These are phyloP conservation scores for Morone chrysops DNA, from an alignment of 2,113 vertebrate genomes.

Conservation along the genomic window DNA sequence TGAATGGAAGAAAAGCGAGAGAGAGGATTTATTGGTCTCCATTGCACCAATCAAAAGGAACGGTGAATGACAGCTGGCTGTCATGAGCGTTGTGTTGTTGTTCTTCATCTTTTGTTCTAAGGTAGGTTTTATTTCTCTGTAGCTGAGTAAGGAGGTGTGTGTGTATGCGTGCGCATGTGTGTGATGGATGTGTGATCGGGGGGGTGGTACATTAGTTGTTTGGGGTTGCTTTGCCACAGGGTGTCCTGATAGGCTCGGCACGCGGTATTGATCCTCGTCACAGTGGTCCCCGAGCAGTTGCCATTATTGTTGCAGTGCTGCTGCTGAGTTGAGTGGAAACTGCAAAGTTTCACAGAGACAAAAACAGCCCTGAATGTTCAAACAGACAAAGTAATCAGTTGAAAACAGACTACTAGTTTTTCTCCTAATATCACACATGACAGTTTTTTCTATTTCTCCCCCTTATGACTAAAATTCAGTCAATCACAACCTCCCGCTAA, in stretches of 20 bases:
- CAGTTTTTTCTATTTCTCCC: not conserved
- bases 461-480: not conserved
- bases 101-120: constrained; percentile 49
- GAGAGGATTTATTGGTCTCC: constrained; percentile 72
- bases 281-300: constrained; percentile 39
- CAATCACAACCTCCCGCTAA: constrained; percentile 9
- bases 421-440: not conserved
- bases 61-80: constrained; percentile 90
- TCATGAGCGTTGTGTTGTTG: constrained; percentile 65
- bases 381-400: constrained; percentile 17
- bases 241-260: constrained; percentile 38
- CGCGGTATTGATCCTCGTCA: constrained; percentile 46
- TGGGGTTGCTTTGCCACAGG: constrained; percentile 44
- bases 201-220: constrained; percentile 14
- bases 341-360: constrained; percentile 13
- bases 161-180: not conserved
- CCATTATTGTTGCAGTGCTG: constrained; percentile 35
- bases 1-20: constrained; percentile 82
- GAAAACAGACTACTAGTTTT: constrained; percentile 17
- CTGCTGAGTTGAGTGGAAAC: constrained; percentile 39
- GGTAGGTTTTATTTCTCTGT: constrained; percentile 40
- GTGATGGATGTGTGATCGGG: constrained; percentile 14
- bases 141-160: constrained; percentile 2
- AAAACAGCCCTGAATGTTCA: constrained; percentile 16
- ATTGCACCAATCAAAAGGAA: constrained; percentile 65